phyloP scores from a whole-genome alignment of 1,140 invertebrate genomes.

The Doryteuthis pealeii region DNA sequence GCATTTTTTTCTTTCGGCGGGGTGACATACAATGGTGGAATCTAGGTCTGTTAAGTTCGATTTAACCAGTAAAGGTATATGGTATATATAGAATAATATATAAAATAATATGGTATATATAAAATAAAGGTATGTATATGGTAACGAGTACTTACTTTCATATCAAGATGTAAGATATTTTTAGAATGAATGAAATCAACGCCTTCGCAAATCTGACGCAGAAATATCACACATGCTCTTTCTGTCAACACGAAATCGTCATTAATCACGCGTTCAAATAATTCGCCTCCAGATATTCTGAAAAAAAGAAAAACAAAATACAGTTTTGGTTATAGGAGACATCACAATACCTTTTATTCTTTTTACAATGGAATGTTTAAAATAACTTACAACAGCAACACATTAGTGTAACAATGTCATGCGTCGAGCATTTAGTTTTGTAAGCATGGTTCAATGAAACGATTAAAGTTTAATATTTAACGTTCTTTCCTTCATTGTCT shows the following conservation, averaged over 20 bases:
- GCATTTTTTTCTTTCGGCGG: too few relatives aligned
- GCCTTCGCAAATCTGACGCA: constrained; percentile 96
- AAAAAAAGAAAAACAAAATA: constrained; percentile 20
- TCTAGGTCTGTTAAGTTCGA: too few relatives aligned
- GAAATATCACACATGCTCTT: constrained; percentile 90
- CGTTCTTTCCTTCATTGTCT: too few relatives aligned
- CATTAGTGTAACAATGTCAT: too few relatives aligned
- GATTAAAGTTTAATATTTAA: too few relatives aligned
- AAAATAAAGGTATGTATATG: too few relatives aligned
- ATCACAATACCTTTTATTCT: not conserved
- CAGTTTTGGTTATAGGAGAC: not conserved
- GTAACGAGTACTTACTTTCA: constrained; percentile 83
- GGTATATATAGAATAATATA: too few relatives aligned
- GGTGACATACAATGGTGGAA: too few relatives aligned
- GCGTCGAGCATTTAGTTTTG: too few relatives aligned
- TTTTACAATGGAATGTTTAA: not conserved
- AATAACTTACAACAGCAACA: not conserved
- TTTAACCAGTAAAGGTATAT: too few relatives aligned
- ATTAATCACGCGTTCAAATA: constrained; percentile 97
- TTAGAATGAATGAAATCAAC: constrained; percentile 94
- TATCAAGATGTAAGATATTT: constrained; percentile 91
- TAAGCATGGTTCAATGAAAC: too few relatives aligned
- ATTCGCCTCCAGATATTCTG: constrained; percentile 94
- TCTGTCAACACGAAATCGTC: constrained; percentile 97
- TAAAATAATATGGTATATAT: too few relatives aligned